Evolutionary conservation across 2,888 invertebrate species (phyloP), one percentile per base, ranked within the genome.

Genomic region (Zaprionus bogoriensis): DNA sequence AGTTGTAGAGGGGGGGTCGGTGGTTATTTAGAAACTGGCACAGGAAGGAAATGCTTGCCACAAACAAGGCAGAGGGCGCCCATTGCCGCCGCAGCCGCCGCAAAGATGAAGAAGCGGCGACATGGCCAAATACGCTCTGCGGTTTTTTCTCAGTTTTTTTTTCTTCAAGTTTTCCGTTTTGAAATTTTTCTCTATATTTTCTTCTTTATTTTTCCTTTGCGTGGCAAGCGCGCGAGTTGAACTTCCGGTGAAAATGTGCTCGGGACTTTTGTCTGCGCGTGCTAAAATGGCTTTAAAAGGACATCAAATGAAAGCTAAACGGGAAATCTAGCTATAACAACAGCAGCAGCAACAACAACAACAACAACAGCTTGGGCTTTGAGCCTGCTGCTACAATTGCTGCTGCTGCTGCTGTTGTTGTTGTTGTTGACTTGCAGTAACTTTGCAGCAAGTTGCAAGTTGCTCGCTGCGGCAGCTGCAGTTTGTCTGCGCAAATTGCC

Each of bases 401-500:
- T 69, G 71, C 54, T 72, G 67, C 61, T 70, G 52, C 50, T 48
- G 55, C 41, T n/a, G n/a, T 51, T 38, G 9, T 38, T 54, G 59
- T 9, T 63, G 61, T 3, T 53, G 59, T 58, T 50, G 67, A 64
- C 72, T 57, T 53, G 73, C 58, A 63, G 74, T 63, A 54, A 68
- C 47, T 67, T 63, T 71, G 30, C 41, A 44, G 74, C 46, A 74
- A 71, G 62, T 62, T 62, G 70, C 74, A 71, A 70, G 60, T 58
- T 65, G 54, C 48, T 65, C 53, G 55, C 59, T 57, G 70, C 61
- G 75, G 66, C 73, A 68, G 75, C 79, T 75, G 82, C 85, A 79
- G 84, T 84, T 79, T 78, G 84, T 80, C 78, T 71, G 81, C 77
- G 46, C 74, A 77, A 79, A 85, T 80, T 80, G 86, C 74, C 77